Evolutionary conservation across 2,888 invertebrate species (phyloP).

Genomic region (Lycaena phlaeas): DNA sequence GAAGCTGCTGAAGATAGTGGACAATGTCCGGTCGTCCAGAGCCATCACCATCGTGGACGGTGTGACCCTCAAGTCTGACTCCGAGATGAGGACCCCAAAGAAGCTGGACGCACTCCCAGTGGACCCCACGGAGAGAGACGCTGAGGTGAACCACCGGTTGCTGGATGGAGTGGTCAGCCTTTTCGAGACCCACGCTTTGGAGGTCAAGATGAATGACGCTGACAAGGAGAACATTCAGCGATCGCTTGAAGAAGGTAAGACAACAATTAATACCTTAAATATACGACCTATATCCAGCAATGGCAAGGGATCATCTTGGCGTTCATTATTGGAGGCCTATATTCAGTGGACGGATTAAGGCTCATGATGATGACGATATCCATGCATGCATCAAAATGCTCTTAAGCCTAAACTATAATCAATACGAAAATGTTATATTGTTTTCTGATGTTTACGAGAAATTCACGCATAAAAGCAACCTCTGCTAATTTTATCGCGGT

Average conservation of each 20-base stretch:
- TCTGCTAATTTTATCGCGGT: too few relatives aligned
- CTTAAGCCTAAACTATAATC: too few relatives aligned
- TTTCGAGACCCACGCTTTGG: slow-evolving; percentile 84
- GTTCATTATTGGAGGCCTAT: too few relatives aligned
- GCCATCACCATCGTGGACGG: slow-evolving; percentile 76
- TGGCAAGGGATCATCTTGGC: too few relatives aligned
- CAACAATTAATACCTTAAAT: too few relatives aligned
- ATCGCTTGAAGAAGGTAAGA: slow-evolving; percentile 86
- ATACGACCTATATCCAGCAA: too few relatives aligned
- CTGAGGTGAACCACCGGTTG: slow-evolving; percentile 80
- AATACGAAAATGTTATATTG: too few relatives aligned
- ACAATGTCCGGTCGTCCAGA: slow-evolving; percentile 56
- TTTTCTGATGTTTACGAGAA: too few relatives aligned
- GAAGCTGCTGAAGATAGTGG: slow-evolving; percentile 79
- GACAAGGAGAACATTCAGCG: slow-evolving; percentile 82
- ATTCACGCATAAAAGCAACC: too few relatives aligned
- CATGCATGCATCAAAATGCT: too few relatives aligned
- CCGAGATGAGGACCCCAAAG: slow-evolving; percentile 57
- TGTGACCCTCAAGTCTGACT: slow-evolving; percentile 72
- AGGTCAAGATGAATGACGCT: slow-evolving; percentile 84
- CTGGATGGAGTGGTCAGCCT: slow-evolving; percentile 83
- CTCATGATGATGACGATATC: too few relatives aligned
- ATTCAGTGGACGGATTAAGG: too few relatives aligned
- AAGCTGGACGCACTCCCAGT: slow-evolving; percentile 79
- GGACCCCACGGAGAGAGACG: slow-evolving; percentile 81